These are phyloP conservation scores for Agrochola circellaris DNA, from an alignment of 2,888 invertebrate species.

Conservation along the genomic window DNA sequence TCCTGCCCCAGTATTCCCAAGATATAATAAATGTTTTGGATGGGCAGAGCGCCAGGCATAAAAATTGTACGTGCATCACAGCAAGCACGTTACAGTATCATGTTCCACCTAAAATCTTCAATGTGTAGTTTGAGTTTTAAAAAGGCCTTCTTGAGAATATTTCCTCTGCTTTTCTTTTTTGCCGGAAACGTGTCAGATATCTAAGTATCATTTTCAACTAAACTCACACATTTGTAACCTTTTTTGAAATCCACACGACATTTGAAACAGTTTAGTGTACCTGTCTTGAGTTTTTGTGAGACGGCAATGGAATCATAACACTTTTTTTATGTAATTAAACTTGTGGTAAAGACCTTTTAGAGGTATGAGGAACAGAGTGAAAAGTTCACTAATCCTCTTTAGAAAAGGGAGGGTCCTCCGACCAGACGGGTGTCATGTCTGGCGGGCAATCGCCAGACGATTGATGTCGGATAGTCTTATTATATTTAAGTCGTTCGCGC, in stretches of 20 bases:
- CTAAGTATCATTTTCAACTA: background rate
- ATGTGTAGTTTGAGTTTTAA: background rate
- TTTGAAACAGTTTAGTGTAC: background rate
- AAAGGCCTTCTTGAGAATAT: background rate
- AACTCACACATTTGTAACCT: background rate
- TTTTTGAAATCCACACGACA: background rate
- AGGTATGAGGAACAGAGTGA: no score
- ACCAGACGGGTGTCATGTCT: no score
- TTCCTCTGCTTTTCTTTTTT: background rate
- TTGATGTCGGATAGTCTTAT: no score
- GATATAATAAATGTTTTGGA: conserved; percentile 12
- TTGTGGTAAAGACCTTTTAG: background rate
- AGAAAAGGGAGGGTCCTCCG: no score
- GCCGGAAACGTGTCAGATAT: background rate
- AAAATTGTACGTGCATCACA: conserved; percentile 52
- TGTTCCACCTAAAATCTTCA: conserved; percentile 33
- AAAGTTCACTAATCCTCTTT: no score
- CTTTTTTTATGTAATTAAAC: background rate
- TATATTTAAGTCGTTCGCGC: no score
- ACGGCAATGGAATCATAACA: background rate
- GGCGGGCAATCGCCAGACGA: no score
- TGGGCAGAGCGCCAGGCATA: conserved; percentile 45
- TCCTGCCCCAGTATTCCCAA: conserved; percentile 12
- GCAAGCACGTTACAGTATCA: conserved; percentile 9
- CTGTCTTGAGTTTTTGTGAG: background rate